These are phyloP conservation scores for Notospermus geniculatus DNA, from an alignment of 1,140 invertebrate species.

Conservation along the genomic window DNA sequence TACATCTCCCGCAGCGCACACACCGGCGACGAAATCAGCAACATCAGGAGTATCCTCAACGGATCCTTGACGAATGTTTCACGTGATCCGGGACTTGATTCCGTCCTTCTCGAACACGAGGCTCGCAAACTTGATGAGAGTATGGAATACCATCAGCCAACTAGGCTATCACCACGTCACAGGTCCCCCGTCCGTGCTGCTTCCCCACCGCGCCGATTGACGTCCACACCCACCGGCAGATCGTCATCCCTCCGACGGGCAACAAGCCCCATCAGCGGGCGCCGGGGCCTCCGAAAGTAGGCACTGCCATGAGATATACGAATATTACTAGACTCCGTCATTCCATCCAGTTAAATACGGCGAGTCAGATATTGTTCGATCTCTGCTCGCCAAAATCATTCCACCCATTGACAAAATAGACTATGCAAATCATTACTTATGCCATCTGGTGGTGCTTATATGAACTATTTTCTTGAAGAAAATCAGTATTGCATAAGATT, in stretches of 20 bases:
- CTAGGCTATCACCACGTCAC: slow-evolving; percentile 29
- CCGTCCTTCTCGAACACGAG: slow-evolving; percentile 72
- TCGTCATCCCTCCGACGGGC: slow-evolving; percentile 19
- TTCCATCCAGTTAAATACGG: too few relatives aligned
- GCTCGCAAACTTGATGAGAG: slow-evolving; percentile 72
- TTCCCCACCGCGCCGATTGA: slow-evolving; percentile 33
- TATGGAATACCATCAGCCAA: slow-evolving; percentile 28
- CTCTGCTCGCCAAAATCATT: too few relatives aligned
- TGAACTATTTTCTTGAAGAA: too few relatives aligned
- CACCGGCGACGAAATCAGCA: slow-evolving; percentile 80
- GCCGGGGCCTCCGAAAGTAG: too few relatives aligned
- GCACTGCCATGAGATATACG: too few relatives aligned
- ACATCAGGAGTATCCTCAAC: slow-evolving; percentile 70
- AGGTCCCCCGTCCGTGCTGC: slow-evolving; percentile 40
- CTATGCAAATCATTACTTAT: too few relatives aligned
- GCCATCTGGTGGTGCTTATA: too few relatives aligned
- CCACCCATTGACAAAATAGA: too few relatives aligned
- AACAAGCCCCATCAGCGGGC: slow-evolving; percentile 10
- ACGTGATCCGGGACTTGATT: slow-evolving; percentile 70
- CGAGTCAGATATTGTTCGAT: too few relatives aligned
- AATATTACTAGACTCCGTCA: too few relatives aligned
- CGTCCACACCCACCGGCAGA: slow-evolving; percentile 23
- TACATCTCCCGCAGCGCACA: slow-evolving; percentile 78
- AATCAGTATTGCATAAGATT: too few relatives aligned
- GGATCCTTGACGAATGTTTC: slow-evolving; percentile 79